Evolutionary conservation across 2,113 vertebrate species (phyloP), one percentile per base, ranked within the genome.

Genomic region (Andinoacara biseriatus): DNA sequence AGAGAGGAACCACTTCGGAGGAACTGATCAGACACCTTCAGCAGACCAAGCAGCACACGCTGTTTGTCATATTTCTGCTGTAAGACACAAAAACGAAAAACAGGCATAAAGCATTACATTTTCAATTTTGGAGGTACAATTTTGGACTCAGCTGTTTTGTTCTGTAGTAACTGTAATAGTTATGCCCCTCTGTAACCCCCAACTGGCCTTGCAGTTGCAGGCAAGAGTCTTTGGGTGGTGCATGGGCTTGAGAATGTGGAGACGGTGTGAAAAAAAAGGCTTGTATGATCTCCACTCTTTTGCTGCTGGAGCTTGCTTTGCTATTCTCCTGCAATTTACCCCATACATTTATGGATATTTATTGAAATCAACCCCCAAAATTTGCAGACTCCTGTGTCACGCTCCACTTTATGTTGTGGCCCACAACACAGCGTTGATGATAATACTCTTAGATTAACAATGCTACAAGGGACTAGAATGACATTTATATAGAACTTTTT

Each of bases 1-100:
- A 84, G 61, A 20, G 15, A 85, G 88, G 59, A 87, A 80, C 7
- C 24, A 89, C 92, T 91, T 91, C 26, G 13, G 93, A 91, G 93
- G 94, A 75, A 24, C 85, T 75, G 88, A 89, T 79, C 80, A 60
- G 59, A 86, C 56, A 69, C 67, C n/a, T 74, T 69, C 60, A 86
- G n/a, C 86, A 76, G 80, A 87, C 59, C 5, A 31, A 58, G 17
- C 3, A 46, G 67, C 77, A 22, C 63, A 18, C 8, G 35, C 33
- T 17, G 56, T 58, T 35, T 29, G 26, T 77, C 79, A 33, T 2
- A 3, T 24, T 15, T 31, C 56, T 80, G 10, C 52, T 43, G 46
- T 33, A 38, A 58, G 14, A 78, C n/a, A 75, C 2, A 67, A 69
- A 72, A 58, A 78, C 18, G 43, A 57, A 35, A 85, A 54, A 59